Base-by-base conservation (phyloP, 2,113 vertebrate species). In the Bucco capensis region DNA sequence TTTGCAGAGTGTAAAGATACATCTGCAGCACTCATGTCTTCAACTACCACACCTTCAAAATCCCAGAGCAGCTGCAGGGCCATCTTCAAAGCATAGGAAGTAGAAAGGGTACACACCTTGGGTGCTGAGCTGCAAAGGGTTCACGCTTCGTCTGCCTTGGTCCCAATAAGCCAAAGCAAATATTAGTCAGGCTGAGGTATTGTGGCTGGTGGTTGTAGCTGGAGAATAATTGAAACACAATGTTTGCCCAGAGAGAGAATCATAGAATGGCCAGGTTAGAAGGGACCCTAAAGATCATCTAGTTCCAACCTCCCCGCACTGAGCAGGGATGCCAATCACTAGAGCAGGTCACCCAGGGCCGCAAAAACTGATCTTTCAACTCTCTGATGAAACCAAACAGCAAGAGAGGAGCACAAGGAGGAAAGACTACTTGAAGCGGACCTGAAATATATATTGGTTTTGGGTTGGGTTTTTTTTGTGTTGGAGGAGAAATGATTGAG, bases 11-110 rank as follows among this genome's bases (percentile, higher is more conserved):
- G 2, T 27, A 13, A 18, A 61, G 69, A 40, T 1, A 4, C 10
- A 86, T 54, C 71, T 47, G 72, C 1, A 0, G 37, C 38, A 23
- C 44, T 46, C 0, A 0, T 3, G 12, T 22, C 37, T 31, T 28
- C 58, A 15, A 42, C 22, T 25, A 13, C 25, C 7, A 17, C 8
- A 12, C 1, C 62, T 77, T 56, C 1, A 1, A 67, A 35, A 30
- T 16, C 18, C 1, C 57, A 66, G 42, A 60, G 57, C 61, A 51
- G 38, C 6, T 5, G 0, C 19, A 16, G 15, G 37, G 13, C 31
- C 44, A 14, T 19, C 6, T 31, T 5, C 1, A 4, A 44, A 54
- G 24, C 24, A 1, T 0, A 24, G 49, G 33, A 12, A 56, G 60
- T 10, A 64, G 44, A 37, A 42, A 14, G 1, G 23, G 23, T 50